These are phyloP conservation scores for Allygus modestus DNA, from an alignment of 2,888 invertebrate species.

Conservation along the genomic window DNA sequence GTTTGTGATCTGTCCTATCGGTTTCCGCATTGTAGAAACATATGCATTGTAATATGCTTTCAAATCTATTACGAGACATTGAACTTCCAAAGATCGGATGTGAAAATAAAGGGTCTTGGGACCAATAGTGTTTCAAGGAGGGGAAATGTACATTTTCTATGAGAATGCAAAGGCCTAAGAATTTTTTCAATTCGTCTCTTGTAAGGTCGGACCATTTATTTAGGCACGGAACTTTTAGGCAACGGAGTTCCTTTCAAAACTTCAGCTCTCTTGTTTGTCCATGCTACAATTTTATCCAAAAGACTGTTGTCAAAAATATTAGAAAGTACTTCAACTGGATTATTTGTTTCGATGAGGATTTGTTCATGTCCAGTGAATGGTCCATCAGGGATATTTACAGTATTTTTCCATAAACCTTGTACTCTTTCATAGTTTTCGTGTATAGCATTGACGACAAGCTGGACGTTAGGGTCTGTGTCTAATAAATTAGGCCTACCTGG, in stretches of 20 bases:
- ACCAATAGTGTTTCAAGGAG: conserved; percentile 53
- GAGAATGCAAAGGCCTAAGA: conserved; percentile 51
- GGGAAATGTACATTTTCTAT: conserved; percentile 40
- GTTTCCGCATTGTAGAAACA: conserved; percentile 50
- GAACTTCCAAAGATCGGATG: conserved; percentile 34
- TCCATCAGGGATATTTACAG: conserved; percentile 36
- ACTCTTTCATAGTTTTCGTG: conserved; percentile 26
- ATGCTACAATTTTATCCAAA: conserved; percentile 50
- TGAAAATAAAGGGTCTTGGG: conserved; percentile 18
- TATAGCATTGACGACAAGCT: conserved; percentile 43
- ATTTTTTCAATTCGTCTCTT: conserved; percentile 42
- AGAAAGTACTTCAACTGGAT: conserved; percentile 42
- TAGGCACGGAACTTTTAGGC: conserved; percentile 31
- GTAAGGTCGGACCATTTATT: conserved; percentile 41
- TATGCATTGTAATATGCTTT: conserved; percentile 52
- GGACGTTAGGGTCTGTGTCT: conserved; percentile 35
- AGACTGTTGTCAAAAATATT: conserved; percentile 49
- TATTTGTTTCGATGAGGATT: conserved; percentile 49
- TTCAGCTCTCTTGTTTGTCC: conserved; percentile 47
- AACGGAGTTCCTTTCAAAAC: conserved; percentile 30
- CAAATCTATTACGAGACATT: conserved; percentile 46
- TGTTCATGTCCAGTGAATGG: conserved; percentile 24
- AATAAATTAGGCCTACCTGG: conserved; percentile 26
- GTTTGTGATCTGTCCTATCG: conserved; percentile 33
- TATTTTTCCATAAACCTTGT: conserved; percentile 35